Percentiles rank a stretch among this genome's conserved stretches.
These are phyloP conservation scores for Leiothrix lutea DNA, from an alignment of 2,113 vertebrate genomes.

Conservation along the genomic window DNA sequence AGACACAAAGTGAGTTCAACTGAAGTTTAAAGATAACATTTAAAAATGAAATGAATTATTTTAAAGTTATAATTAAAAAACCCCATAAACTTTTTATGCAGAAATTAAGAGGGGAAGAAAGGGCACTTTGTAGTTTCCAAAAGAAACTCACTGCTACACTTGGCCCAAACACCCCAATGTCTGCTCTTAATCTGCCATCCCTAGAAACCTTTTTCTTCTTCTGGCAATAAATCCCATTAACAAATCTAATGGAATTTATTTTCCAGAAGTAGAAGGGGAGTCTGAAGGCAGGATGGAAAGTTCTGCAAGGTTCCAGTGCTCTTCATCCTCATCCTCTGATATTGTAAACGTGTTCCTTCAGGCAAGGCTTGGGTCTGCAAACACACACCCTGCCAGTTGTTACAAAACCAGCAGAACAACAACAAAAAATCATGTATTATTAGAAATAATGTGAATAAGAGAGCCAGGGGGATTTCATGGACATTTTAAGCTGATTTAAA, in stretches of 20 bases:
- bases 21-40: neutral
- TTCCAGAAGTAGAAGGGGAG: neutral
- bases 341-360: rapidly evolving
- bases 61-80: too few relatives aligned
- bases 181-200: neutral
- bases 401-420: neutral
- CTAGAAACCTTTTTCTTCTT: neutral
- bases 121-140: neutral
- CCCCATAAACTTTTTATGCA: neutral
- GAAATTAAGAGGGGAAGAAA: rapidly evolving
- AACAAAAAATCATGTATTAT: neutral
- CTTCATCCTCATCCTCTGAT: neutral
- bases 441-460: neutral
- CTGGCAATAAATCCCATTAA: neutral
- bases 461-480: neutral
- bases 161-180: neutral
- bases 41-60: too few relatives aligned
- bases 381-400: neutral
- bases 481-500: neutral
- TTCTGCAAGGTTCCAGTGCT: neutral
- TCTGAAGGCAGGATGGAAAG: neutral
- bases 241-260: neutral
- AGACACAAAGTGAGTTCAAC: neutral
- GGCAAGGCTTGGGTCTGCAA: neutral
- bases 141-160: neutral